phyloP scores from a whole-genome alignment of 2,797 vertebrate genomes.

The Naso thynnoides region DNA sequence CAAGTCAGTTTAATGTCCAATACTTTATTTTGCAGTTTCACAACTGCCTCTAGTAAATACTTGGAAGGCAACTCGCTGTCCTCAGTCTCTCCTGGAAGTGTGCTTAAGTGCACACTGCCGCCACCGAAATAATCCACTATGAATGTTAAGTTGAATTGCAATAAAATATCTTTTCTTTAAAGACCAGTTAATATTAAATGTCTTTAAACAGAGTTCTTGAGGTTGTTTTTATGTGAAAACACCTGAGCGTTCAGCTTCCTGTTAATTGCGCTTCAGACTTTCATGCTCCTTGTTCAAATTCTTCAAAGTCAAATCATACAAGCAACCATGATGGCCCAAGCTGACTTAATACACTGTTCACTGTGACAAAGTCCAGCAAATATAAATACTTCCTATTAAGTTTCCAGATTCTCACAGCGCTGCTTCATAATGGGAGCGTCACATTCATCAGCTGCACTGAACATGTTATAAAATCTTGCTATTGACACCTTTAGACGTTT shows the following conservation, averaged over 20 bases:
- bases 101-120: background rate
- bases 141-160: too few relatives aligned
- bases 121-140: background rate
- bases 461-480: conserved; percentile 4
- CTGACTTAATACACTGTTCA: background rate
- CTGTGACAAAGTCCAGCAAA: background rate
- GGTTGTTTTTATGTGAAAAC: background rate
- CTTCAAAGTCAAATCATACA: conserved; percentile 4
- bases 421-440: background rate
- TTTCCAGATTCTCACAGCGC: conserved; percentile 13
- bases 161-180: too few relatives aligned
- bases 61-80: background rate
- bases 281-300: conserved; percentile 5
- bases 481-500: too few relatives aligned
- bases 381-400: conserved; percentile 10
- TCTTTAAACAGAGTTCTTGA: background rate
- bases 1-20: background rate
- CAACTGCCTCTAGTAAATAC: background rate
- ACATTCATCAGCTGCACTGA: conserved; percentile 6
- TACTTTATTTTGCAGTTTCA: background rate
- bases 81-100: background rate
- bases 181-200: background rate
- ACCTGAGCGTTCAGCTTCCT: background rate
- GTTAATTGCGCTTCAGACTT: too few relatives aligned
- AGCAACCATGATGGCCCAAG: background rate